phyloP scores from a whole-genome alignment of 1,140 invertebrate genomes.

The Chelonus insularis region DNA sequence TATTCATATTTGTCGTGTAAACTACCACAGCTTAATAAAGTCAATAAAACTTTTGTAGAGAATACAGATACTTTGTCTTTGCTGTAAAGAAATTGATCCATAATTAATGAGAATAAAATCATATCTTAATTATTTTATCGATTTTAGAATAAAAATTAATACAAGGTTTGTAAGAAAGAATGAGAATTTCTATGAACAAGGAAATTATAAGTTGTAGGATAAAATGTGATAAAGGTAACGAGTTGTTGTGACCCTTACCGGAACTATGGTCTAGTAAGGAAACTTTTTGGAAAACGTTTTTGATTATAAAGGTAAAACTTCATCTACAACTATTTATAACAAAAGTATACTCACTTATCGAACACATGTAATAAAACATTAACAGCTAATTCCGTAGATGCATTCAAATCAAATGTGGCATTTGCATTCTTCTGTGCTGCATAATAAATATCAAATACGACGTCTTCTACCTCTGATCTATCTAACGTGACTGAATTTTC shows the following conservation, averaged over 20 bases:
- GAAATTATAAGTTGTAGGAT: slow-evolving; percentile 2
- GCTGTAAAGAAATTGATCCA: slow-evolving; percentile 47
- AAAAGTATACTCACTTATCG: slow-evolving; percentile 55
- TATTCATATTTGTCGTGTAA: slow-evolving; percentile 66
- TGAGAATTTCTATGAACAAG: too few species aligned
- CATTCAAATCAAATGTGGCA: slow-evolving; percentile 53
- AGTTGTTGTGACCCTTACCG: too few species aligned
- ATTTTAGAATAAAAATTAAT: too few species aligned
- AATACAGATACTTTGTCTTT: slow-evolving; percentile 58
- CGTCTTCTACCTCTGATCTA: slow-evolving; percentile 58
- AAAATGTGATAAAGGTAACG: slow-evolving; percentile 5
- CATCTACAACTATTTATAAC: background rate
- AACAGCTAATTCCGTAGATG: slow-evolving; percentile 58
- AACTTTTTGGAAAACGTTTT: background rate
- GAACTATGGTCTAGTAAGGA: too few species aligned
- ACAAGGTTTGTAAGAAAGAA: too few species aligned
- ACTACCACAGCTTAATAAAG: slow-evolving; percentile 59
- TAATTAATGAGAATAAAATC: too few species aligned
- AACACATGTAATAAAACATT: slow-evolving; percentile 59
- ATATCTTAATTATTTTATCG: too few species aligned
- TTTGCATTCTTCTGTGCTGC: slow-evolving; percentile 58
- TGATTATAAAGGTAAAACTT: background rate
- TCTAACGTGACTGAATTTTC: slow-evolving; percentile 59
- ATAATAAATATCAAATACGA: slow-evolving; percentile 63
- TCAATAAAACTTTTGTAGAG: slow-evolving; percentile 62